These are phyloP conservation scores for Chaenogobius annularis DNA, from an alignment of 2,113 vertebrate species.

Conservation along the genomic window DNA sequence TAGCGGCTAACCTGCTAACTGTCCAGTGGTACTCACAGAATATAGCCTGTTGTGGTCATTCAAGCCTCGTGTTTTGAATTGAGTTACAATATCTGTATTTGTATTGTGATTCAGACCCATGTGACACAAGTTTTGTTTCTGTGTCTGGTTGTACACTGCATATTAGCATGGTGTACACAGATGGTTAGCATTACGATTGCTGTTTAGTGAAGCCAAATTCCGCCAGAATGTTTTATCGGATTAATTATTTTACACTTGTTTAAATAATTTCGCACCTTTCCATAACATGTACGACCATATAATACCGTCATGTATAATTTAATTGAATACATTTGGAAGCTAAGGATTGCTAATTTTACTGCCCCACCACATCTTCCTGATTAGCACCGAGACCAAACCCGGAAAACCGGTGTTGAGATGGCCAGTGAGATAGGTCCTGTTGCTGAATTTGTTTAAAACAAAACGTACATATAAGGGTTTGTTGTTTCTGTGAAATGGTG, in stretches of 20 bases:
- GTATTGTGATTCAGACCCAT: conserved; percentile 17
- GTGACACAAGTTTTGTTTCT: conserved; percentile 32
- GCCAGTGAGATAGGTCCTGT: not conserved
- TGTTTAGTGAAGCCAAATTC: conserved; percentile 38
- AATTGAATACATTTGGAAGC: conserved; percentile 12
- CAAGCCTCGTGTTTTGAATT: not conserved
- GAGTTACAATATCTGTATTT: not conserved
- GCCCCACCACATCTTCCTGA: conserved; percentile 62
- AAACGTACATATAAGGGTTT: not conserved
- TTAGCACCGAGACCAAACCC: conserved; percentile 62
- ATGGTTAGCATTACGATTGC: conserved; percentile 64
- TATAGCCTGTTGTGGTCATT: too few relatives aligned
- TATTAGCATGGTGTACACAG: conserved; percentile 33
- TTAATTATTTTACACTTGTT: not conserved
- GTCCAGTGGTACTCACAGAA: conserved; percentile 33
- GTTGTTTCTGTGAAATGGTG: not conserved
- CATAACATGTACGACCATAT: not conserved
- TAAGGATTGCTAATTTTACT: conserved; percentile 40
- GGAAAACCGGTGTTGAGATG: conserved; percentile 57
- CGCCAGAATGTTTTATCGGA: not conserved
- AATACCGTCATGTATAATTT: conserved; percentile 1
- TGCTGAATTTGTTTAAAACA: not conserved
- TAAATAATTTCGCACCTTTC: not conserved
- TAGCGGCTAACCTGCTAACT: conserved; percentile 70
- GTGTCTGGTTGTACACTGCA: conserved; percentile 26